These are phyloP conservation scores for Hydra vulgaris DNA, from an alignment of 30 jellyfish, hydroid and myxozoan species.

Conservation along the genomic window DNA sequence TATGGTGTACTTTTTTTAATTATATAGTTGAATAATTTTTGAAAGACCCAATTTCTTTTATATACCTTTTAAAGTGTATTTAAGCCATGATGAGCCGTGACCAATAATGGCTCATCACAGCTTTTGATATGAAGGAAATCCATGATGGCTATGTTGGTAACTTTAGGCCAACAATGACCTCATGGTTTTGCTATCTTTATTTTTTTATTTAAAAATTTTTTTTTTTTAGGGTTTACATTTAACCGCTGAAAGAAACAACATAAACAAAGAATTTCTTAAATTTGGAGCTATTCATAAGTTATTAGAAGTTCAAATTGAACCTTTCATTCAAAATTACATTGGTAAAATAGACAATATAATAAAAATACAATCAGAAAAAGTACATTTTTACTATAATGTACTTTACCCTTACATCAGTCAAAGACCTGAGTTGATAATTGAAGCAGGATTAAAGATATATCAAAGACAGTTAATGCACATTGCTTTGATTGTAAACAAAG, in stretches of 20 bases:
- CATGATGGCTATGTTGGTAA: no score
- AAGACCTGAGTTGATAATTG: conserved; percentile 10
- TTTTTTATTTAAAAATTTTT: no score
- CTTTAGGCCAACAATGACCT: no score
- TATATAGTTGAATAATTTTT: no score
- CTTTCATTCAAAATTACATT: not conserved
- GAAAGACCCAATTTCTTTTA: no score
- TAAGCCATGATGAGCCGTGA: no score
- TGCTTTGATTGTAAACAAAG: conserved; percentile 23
- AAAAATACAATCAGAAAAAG: not conserved
- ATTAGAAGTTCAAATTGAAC: not conserved
- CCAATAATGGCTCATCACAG: no score
- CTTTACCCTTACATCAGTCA: not conserved
- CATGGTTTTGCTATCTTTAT: no score
- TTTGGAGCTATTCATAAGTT: not conserved
- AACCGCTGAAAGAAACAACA: not conserved
- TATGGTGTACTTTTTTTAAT: not conserved
- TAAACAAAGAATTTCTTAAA: not conserved
- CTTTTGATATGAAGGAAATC: no score
- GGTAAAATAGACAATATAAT: not conserved
- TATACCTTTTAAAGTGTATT: no score
- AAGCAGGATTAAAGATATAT: not conserved
- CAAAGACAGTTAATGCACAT: conserved; percentile 8
- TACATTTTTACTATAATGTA: not conserved
- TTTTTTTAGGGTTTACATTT: not conserved